Conservation (phyloP, 2,888 invertebrate species). For the Liposcelis brunnea region DNA sequence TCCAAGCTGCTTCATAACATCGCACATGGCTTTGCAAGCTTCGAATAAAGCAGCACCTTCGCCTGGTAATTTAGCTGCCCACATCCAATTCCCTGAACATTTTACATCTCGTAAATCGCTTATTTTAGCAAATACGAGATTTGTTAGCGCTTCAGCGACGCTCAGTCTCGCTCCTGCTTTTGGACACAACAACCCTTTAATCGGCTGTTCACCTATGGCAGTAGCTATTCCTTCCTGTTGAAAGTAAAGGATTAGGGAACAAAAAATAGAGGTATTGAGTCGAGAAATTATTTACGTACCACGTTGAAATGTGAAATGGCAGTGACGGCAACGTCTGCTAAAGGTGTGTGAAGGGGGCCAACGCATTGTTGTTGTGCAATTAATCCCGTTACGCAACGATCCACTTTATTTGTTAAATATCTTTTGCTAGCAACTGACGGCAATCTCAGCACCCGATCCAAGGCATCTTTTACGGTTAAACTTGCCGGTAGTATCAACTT, state of each 20-base stretch:
- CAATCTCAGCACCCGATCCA: constrained; percentile 65
- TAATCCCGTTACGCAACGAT: constrained; percentile 85
- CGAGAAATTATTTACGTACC: constrained; percentile 29
- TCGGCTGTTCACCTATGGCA: constrained; percentile 91
- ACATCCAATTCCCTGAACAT: constrained; percentile 99
- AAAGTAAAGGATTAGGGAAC: constrained; percentile 2
- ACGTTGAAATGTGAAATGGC: constrained; percentile 70
- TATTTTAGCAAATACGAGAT: constrained; percentile 61
- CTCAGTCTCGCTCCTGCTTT: constrained; percentile 84
- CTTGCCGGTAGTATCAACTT: constrained; percentile 36
- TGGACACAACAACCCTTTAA: constrained; percentile 74
- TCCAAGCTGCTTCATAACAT: constrained; percentile 61
- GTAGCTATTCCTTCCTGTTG: constrained; percentile 71
- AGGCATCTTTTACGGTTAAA: constrained; percentile 44
- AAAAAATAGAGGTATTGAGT: neutral
- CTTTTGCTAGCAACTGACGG: constrained; percentile 90
- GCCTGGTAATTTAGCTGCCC: constrained; percentile 88
- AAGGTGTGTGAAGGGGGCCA: constrained; percentile 88
- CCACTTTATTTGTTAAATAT: constrained; percentile 89
- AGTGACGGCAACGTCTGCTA: constrained; percentile 84
- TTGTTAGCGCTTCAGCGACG: constrained; percentile 84
- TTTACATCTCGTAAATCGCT: constrained; percentile 64
- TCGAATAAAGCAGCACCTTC: constrained; percentile 78
- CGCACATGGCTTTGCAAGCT: constrained; percentile 79
- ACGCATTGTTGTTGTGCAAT: constrained; percentile 97